Conservation (phyloP, 2,888 invertebrate species). For the Pantelozetes paolii region DNA sequence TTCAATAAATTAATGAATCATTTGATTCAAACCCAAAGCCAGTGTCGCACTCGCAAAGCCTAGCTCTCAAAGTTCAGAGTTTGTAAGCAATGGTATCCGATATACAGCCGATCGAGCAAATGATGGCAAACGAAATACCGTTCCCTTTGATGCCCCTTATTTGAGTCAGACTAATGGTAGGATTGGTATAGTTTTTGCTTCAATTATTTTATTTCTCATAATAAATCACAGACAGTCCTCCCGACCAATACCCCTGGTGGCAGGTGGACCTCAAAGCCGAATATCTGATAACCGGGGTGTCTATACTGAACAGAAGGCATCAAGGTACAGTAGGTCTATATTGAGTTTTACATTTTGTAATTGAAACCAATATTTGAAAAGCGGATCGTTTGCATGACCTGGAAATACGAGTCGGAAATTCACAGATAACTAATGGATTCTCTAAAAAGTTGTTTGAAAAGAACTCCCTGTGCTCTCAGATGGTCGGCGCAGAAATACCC, state of each 20-base stretch:
- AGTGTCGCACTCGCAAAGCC: constrained; percentile 45
- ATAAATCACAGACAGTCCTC: constrained; percentile 43
- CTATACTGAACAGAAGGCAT: constrained; percentile 46
- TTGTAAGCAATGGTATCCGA: constrained; percentile 45
- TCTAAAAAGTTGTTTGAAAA: constrained; percentile 44
- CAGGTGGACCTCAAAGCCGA: constrained; percentile 46
- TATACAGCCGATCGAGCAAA: constrained; percentile 47
- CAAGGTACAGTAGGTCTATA: constrained; percentile 42
- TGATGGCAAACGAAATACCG: constrained; percentile 45
- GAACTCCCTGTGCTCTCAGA: constrained; percentile 44
- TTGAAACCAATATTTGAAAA: constrained; percentile 17
- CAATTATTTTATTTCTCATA: not conserved
- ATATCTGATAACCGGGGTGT: constrained; percentile 45
- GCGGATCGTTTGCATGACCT: constrained; percentile 47
- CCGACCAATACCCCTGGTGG: constrained; percentile 47
- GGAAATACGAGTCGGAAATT: constrained; percentile 46
- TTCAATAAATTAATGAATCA: too few relatives aligned
- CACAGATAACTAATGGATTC: constrained; percentile 43
- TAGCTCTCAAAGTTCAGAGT: constrained; percentile 47
- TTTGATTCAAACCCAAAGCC: constrained; percentile 34
- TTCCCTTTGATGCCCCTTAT: constrained; percentile 37
- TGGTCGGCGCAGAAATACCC: constrained; percentile 45
- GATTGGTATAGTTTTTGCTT: not conserved
- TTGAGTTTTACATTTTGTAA: not conserved
- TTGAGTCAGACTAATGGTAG: constrained; percentile 2